Percentiles rank a stretch among this genome's conserved stretches.
Conservation (phyloP, 2,113 vertebrate species). For the Cyanocitta stelleri region DNA sequence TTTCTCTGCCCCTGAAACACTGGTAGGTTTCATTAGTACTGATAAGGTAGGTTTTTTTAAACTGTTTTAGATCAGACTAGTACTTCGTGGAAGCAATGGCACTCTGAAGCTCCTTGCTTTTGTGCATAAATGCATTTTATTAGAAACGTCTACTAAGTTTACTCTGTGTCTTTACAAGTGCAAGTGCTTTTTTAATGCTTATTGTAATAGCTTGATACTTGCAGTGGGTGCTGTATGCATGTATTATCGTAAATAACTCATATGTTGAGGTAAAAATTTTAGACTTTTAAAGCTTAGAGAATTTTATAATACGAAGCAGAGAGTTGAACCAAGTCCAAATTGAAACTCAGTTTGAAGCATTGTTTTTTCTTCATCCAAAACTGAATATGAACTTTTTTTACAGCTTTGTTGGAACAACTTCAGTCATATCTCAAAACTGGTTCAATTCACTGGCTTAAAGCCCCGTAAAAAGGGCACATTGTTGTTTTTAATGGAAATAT, state of each 20-base stretch:
- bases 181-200: background rate
- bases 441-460: background rate
- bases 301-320: background rate
- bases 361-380: constrained; percentile 39
- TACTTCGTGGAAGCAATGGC: background rate
- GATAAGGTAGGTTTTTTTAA: background rate
- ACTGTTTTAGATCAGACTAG: background rate
- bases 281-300: background rate
- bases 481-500: background rate
- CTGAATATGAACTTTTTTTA: constrained; percentile 26
- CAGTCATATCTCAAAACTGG: background rate
- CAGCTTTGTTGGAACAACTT: constrained; percentile 17
- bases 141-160: background rate
- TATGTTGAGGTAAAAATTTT: background rate
- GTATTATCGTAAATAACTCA: background rate
- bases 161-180: background rate
- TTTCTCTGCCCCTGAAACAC: background rate
- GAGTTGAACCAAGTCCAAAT: constrained; percentile 6
- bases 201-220: background rate
- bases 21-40: background rate
- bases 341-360: constrained; percentile 31
- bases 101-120: background rate
- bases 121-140: background rate
- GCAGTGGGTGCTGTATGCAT: background rate
- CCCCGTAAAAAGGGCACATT: background rate